Percentiles rank a stretch among this genome's conserved stretches.
Conservation (phyloP, 2,797 vertebrate genomes). For the Carapus acus region DNA sequence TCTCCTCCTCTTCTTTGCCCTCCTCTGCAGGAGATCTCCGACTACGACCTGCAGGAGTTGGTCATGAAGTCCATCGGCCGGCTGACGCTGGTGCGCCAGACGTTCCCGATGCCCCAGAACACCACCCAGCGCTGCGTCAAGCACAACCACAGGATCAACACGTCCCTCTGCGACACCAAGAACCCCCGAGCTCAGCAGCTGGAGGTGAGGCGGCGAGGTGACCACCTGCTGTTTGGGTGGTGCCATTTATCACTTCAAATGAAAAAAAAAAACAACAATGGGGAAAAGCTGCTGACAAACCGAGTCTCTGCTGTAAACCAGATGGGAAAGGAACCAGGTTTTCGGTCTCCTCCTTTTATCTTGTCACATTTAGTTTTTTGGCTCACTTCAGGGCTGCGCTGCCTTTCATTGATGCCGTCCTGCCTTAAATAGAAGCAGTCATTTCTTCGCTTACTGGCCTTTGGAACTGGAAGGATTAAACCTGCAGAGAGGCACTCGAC, state of each 20-base stretch:
- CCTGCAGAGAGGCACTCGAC: no score
- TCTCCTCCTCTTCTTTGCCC: not conserved
- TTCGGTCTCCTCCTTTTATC: no score
- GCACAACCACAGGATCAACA: slow-evolving; percentile 95
- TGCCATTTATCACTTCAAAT: slow-evolving; percentile 2
- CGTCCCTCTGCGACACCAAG: slow-evolving; percentile 92
- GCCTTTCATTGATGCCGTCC: no score
- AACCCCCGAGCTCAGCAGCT: slow-evolving; percentile 88
- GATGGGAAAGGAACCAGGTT: no score
- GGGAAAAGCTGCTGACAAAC: no score
- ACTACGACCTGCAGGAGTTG: slow-evolving; percentile 90
- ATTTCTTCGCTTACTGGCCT: no score
- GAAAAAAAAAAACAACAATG: no score
- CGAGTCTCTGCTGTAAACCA: no score
- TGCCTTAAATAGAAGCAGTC: no score
- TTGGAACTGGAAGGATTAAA: no score
- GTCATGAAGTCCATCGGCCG: slow-evolving; percentile 97
- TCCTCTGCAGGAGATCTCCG: slow-evolving; percentile 83
- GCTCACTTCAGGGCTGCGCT: no score
- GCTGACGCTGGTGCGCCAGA: slow-evolving; percentile 92
- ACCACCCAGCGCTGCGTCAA: slow-evolving; percentile 91
- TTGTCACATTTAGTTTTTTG: no score
- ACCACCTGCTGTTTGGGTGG: not conserved
- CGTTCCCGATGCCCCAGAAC: slow-evolving; percentile 93
- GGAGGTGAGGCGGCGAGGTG: slow-evolving; percentile 76